Percentiles rank a stretch among this genome's conserved stretches.
These are phyloP conservation scores for Natrix natrix DNA, from an alignment of 2,797 vertebrate species.

Conservation along the genomic window DNA sequence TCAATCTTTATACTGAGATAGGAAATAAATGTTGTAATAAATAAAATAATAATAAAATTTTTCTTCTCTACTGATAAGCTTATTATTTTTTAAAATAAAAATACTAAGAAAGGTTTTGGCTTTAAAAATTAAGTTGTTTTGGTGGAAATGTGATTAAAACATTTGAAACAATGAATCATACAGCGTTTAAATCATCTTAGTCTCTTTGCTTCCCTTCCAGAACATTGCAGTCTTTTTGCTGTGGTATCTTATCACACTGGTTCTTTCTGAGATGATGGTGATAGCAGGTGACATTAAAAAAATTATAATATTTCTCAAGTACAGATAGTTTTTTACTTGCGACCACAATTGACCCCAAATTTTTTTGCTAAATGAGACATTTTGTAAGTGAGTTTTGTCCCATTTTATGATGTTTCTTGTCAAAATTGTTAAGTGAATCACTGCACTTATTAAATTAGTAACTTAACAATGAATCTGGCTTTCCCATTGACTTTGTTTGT, in stretches of 20 bases:
- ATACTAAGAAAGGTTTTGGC: conserved; percentile 45
- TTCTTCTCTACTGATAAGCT: conserved; percentile 17
- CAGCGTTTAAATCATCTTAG: background rate
- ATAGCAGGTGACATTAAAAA: conserved; percentile 24
- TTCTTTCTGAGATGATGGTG: conserved; percentile 2
- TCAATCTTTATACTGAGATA: background rate
- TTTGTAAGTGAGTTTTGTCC: background rate
- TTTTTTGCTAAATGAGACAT: background rate
- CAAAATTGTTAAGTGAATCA: background rate
- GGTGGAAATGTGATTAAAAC: conserved; percentile 60
- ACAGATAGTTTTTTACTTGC: background rate
- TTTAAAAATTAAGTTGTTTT: conserved; percentile 60
- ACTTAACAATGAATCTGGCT: background rate
- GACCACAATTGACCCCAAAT: background rate
- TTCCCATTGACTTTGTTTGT: background rate
- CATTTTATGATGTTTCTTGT: background rate
- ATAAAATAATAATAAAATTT: background rate
- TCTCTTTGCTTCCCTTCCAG: background rate
- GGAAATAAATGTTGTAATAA: background rate
- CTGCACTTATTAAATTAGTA: background rate
- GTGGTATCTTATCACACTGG: background rate
- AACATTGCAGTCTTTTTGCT: background rate
- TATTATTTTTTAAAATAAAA: conserved; percentile 46
- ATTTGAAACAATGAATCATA: conserved; percentile 52
- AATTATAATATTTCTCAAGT: conserved; percentile 35